A percentile compares a stretch with the other conserved stretches of the same genome.
phyloP scores from a whole-genome alignment of 2,113 vertebrate genomes.

The Microcebus tavaratra region DNA sequence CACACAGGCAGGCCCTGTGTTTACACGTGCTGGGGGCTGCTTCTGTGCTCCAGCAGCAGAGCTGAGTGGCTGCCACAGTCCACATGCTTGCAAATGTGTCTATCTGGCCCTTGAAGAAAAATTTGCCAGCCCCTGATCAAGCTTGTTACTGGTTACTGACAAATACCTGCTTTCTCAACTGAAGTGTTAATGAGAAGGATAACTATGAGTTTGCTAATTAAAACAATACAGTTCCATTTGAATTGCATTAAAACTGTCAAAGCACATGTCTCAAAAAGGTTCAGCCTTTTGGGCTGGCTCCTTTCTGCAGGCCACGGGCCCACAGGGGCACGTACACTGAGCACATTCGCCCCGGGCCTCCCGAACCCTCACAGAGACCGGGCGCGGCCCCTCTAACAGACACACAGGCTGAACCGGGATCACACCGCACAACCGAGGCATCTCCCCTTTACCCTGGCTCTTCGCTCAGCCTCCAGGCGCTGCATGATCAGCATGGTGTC shows the following conservation, averaged over 20 bases:
- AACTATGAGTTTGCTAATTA: background rate
- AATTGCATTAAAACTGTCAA: background rate
- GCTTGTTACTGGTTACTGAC: background rate
- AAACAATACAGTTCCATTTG: background rate
- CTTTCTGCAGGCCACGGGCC: background rate
- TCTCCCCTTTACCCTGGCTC: slow-evolving; percentile 93
- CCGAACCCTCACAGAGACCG: background rate
- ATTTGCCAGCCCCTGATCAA: background rate
- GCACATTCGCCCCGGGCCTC: background rate
- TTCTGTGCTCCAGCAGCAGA: rapidly evolving
- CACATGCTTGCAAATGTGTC: rapidly evolving
- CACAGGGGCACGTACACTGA: background rate
- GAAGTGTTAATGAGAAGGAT: background rate
- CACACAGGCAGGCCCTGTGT: background rate
- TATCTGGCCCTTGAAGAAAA: background rate
- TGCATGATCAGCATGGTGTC: slow-evolving; percentile 98
- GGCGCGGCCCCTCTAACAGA: background rate
- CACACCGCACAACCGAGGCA: slow-evolving; percentile 41
- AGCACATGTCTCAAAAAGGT: background rate
- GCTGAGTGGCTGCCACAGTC: background rate
- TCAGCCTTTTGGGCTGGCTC: background rate
- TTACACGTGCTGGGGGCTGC: rapidly evolving
- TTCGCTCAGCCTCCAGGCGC: slow-evolving; percentile 96
- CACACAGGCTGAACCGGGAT: background rate
- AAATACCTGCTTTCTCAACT: background rate